Conservation (phyloP, 2,113 vertebrate genomes). For the Istiophorus platypterus region DNA sequence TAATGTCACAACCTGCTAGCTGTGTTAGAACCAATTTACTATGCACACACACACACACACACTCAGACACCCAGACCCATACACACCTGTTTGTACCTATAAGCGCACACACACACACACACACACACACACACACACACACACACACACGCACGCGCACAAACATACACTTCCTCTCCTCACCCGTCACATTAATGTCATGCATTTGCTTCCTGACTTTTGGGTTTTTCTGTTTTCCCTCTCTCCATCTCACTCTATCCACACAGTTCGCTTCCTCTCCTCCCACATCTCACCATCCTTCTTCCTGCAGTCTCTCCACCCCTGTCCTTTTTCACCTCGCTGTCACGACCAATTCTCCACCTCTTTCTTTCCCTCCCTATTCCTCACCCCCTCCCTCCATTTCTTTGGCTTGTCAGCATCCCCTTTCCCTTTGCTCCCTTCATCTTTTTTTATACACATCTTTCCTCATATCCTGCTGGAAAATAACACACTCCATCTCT, state of each 20-base stretch:
- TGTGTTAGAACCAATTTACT: conserved; percentile 75
- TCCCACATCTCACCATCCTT: conserved; percentile 18
- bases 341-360: conserved; percentile 62
- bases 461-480: conserved; percentile 30
- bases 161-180: conserved; percentile 39
- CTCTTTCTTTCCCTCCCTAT: conserved; percentile 42
- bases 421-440: conserved; percentile 6
- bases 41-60: conserved; percentile 27
- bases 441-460: neutral
- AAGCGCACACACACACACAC: neutral
- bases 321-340: conserved; percentile 62
- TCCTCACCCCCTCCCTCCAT: conserved; percentile 19
- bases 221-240: conserved; percentile 26
- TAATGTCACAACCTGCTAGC: conserved; percentile 81
- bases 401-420: conserved; percentile 37
- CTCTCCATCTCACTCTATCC: conserved; percentile 51
- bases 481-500: conserved; percentile 32
- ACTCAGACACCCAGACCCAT: conserved; percentile 3
- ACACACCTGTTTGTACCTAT: conserved; percentile 28
- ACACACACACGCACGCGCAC: conserved; percentile 8
- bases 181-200: conserved; percentile 74
- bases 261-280: conserved; percentile 21
- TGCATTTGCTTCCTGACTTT: conserved; percentile 44
- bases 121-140: conserved; percentile 24
- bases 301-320: conserved; percentile 35